Conservation (phyloP, 2,113 vertebrate genomes). For the Lasiurus borealis region DNA sequence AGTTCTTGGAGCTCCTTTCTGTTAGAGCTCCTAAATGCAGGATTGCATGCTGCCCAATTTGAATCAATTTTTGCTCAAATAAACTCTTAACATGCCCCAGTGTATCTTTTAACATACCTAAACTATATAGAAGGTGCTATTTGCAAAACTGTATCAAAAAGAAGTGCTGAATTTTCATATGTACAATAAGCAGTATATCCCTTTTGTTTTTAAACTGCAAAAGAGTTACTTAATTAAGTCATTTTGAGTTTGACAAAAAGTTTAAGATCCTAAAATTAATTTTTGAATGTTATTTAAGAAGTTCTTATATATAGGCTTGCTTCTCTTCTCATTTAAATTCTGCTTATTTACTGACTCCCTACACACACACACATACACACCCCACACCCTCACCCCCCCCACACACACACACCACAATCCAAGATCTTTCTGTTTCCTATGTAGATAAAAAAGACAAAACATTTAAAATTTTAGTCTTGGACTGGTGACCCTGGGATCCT, state of each 20-base stretch:
- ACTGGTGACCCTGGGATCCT: background rate
- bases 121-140: slow-evolving; percentile 54
- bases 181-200: slow-evolving; percentile 46
- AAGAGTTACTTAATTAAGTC: slow-evolving; percentile 49
- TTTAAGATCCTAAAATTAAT: background rate
- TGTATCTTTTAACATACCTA: background rate
- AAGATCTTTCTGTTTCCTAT: background rate
- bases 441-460: background rate
- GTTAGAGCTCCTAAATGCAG: background rate
- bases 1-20: background rate
- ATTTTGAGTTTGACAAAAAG: slow-evolving; percentile 47
- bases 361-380: background rate
- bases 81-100: background rate
- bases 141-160: slow-evolving; percentile 66
- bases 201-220: slow-evolving; percentile 49
- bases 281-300: slow-evolving; percentile 36
- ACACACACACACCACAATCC: background rate
- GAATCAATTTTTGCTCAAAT: background rate
- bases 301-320: accelerated
- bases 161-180: slow-evolving; percentile 38
- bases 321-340: background rate
- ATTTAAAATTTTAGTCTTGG: background rate
- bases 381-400: no score
- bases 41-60: background rate
- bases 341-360: background rate